A percentile compares a stretch with the other conserved stretches of the same genome.
Evolutionary conservation across 2,888 invertebrate species (phyloP).

Genomic region (Mesorhabditis spiculigera): DNA sequence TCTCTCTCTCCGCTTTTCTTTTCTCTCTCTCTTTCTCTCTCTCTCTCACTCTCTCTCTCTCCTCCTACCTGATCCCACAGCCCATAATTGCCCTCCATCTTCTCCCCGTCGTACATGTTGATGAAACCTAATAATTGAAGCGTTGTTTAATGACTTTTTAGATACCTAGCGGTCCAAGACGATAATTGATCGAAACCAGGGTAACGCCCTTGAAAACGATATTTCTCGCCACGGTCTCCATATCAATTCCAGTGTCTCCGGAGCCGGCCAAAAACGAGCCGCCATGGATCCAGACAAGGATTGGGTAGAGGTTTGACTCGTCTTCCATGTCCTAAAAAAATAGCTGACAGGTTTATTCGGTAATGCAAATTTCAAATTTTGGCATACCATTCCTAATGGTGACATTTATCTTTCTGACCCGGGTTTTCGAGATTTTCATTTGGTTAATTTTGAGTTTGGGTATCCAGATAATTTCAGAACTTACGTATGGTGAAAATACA

Average conservation of each 20-base stretch:
- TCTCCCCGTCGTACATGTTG: constrained; percentile 32
- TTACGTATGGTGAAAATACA: constrained; percentile 77
- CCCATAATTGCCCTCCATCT: constrained; percentile 53
- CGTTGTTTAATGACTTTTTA: neutral
- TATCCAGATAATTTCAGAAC: constrained; percentile 16
- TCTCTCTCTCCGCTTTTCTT: too few species aligned
- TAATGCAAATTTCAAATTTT: neutral
- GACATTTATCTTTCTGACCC: neutral
- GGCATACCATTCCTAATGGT: neutral
- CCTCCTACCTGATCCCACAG: constrained; percentile 49
- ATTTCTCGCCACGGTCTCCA: constrained; percentile 75
- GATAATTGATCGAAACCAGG: constrained; percentile 82
- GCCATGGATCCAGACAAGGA: constrained; percentile 92
- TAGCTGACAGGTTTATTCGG: neutral
- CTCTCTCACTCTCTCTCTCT: too few species aligned
- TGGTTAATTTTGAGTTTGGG: neutral
- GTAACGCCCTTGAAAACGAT: constrained; percentile 54
- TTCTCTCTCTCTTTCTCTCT: too few species aligned
- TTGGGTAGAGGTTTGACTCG: constrained; percentile 70
- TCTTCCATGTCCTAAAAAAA: constrained; percentile 39
- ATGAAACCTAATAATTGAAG: constrained; percentile 36
- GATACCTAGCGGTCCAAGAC: constrained; percentile 79
- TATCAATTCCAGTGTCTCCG: constrained; percentile 83
- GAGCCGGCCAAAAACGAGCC: constrained; percentile 87
- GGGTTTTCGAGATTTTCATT: neutral